Evolutionary conservation across 2,888 invertebrate genomes (phyloP), one percentile per base, ranked within the genome.

Genomic region (Polyploca ridens): DNA sequence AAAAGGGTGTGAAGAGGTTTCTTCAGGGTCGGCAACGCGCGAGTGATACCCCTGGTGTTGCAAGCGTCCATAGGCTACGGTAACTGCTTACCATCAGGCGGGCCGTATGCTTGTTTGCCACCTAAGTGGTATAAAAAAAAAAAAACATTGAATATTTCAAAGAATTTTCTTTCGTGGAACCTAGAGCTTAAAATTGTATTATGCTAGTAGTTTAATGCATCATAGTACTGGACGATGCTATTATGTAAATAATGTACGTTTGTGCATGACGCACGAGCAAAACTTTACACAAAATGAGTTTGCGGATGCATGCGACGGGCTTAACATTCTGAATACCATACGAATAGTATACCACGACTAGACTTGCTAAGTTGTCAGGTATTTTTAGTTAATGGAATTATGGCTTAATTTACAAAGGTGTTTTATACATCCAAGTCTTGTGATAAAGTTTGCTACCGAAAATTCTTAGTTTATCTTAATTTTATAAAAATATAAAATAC

Each of bases 261-360:
- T 79, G 75, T 78, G 75, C 76, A 78, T 78, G 81, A 79, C 79
- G 79, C 78, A 77, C 76, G 74, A 67, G 67, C 69, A 63, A 73
- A 81, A 81, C 75, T 82, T 79, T 73, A 69, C 66, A 74, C 54
- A 75, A 82, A 85, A 85, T 85, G 84, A 83, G 82, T 83, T 84
- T 83, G 82, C 83, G 82, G 84, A 72, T 75, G 74, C 57, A 46
- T 64, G 63, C 57, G 60, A 62, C 66, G 62, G 64, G 68, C 66
- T 63, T 54, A 35, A 57, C 41, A 57, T 57, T 57, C 57, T 19
- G 54, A 64, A 63, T 63, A 58, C 54, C 33, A 54, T 11, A 16
- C 27, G 38, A 63, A 14, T 46, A 38, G 35, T n/a, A n/a, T n/a
- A 66, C 59, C 38, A 38, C 62, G 59, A 62, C 59, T 16, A 41